Evolutionary conservation across 2,797 vertebrate species (phyloP), one percentile per base, ranked within the genome.

Genomic region (Tangara arthus): DNA sequence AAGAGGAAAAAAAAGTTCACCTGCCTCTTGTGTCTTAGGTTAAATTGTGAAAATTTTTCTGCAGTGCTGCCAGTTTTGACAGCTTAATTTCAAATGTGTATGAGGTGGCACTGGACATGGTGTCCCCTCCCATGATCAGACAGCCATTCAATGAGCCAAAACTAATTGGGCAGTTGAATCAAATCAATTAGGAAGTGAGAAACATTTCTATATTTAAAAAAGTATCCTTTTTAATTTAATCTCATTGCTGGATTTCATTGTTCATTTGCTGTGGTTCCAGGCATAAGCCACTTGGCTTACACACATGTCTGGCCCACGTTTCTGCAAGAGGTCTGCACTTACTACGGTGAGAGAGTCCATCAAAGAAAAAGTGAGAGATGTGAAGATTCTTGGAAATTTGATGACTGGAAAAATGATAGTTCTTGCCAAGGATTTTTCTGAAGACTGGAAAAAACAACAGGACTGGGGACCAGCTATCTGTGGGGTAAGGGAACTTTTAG

Each of bases 361-460:
- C 96, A 91, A 96, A 96, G 90, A 92, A 95, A 90, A 90, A 50
- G 68, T 89, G 56, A 84, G 65, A 87, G 53, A 96, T 92, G 88
- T 81, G 70, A 90, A 87, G 91, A 78, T 93, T 96, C 93, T 96
- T 95, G 95, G 95, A 95, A 96, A 92, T 96, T 85, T 87, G 90
- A 94, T 86, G 94, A 88, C 73, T 95, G 89, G 87, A 96, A 96
- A 97, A 94, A 94, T 94, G 60, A 73, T 68, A 88, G 41, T 96
- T 95, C 86, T 97, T 97, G 97, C 96, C 97, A 98, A 96, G 77
- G 91, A 91, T 97, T 97, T 97, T 97, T 97, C 82, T 96, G 85
- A 96, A 97, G 97, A 75, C 90, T 79, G 94, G 93, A 96, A 97
- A 95, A 96, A 97, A 96, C 94, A 95, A 94, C 94, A 96, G 90